phyloP scores from a whole-genome alignment of 2,797 vertebrate genomes.

The Peromyscus aztecus region DNA sequence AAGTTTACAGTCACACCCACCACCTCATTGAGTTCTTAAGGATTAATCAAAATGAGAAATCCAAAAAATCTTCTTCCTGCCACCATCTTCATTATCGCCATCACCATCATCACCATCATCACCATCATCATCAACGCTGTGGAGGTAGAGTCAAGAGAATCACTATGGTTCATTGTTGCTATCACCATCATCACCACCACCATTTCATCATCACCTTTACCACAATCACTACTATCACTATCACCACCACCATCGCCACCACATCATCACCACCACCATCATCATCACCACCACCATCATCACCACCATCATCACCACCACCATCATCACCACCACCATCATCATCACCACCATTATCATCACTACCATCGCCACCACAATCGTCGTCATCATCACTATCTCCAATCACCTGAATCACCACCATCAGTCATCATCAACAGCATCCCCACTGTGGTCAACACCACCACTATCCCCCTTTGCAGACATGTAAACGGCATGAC shows the following conservation, averaged over 20 bases:
- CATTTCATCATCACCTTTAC: neutral
- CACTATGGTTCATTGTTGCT: accelerated
- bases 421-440: accelerated
- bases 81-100: too few relatives aligned
- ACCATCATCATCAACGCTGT: neutral
- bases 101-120: neutral
- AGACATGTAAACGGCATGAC: conserved; percentile 74
- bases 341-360: neutral
- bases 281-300: neutral
- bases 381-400: neutral
- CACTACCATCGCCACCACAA: accelerated
- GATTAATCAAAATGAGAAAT: neutral
- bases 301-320: neutral
- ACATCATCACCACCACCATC: too few relatives aligned
- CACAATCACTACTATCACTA: accelerated
- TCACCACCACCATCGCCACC: neutral
- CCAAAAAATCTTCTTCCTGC: neutral
- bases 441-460: too few relatives aligned
- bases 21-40: neutral
- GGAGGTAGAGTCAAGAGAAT: too few relatives aligned
- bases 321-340: neutral
- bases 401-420: neutral
- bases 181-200: neutral
- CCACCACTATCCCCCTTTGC: too few relatives aligned
- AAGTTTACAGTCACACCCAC: too few relatives aligned